phyloP scores from a whole-genome alignment of 2,888 invertebrate species.

The Acronicta leporina region DNA sequence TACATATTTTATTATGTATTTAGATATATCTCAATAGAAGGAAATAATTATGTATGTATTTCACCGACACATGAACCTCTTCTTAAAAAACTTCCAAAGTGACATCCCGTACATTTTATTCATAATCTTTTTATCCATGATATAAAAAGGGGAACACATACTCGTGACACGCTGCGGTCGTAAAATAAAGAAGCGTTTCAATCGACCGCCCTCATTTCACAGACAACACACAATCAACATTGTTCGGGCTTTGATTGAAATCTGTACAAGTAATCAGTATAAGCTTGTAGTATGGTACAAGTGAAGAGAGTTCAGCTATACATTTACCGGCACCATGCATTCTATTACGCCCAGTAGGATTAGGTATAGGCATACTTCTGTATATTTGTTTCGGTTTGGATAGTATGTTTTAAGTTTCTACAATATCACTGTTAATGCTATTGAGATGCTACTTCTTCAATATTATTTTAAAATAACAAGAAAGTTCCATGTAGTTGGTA shows the following conservation, averaged over 20 bases:
- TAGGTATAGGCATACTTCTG: too few species aligned
- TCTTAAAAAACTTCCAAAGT: not conserved
- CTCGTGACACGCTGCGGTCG: conserved; percentile 35
- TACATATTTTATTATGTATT: too few species aligned
- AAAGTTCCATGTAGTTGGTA: too few species aligned
- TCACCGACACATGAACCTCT: too few species aligned
- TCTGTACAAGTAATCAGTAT: conserved; percentile 74
- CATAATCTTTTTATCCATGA: conserved; percentile 8
- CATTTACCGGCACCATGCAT: not conserved
- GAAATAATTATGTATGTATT: too few species aligned
- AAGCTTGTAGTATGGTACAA: conserved; percentile 40
- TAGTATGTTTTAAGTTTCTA: too few species aligned
- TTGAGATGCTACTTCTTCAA: too few species aligned
- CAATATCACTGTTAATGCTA: too few species aligned
- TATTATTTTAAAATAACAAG: too few species aligned
- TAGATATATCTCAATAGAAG: too few species aligned
- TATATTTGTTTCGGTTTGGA: too few species aligned
- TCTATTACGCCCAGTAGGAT: too few species aligned
- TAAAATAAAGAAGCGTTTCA: conserved; percentile 52
- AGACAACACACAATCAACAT: conserved; percentile 55
- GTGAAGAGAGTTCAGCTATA: conserved; percentile 3
- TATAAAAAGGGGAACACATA: conserved; percentile 24
- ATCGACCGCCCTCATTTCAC: conserved; percentile 49
- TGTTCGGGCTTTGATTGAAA: conserved; percentile 69
- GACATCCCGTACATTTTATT: not conserved